Conservation (phyloP, 1,140 invertebrate genomes). For the Bursaphelenchus mucronatus region DNA sequence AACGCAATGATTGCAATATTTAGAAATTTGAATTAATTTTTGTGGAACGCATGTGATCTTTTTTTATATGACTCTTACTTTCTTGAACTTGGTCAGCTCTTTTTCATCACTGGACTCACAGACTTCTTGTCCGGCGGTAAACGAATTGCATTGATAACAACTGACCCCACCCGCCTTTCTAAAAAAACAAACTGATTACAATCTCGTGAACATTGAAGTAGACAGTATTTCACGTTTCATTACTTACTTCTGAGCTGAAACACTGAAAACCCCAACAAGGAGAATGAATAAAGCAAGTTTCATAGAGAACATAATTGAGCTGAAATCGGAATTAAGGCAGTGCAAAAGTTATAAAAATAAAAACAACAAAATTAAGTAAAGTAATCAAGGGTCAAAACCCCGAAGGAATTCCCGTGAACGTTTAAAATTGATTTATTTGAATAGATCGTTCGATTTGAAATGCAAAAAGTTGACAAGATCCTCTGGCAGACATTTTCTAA, state of each 20-base stretch:
- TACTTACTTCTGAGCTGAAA: slow-evolving; percentile 4
- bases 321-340: neutral
- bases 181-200: slow-evolving; percentile 8
- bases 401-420: no score
- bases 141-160: slow-evolving; percentile 47
- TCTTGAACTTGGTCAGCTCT: slow-evolving; percentile 35
- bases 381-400: neutral
- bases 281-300: neutral
- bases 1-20: slow-evolving; percentile 23
- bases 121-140: slow-evolving; percentile 29
- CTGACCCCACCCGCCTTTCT: slow-evolving; percentile 14
- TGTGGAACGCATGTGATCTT: neutral
- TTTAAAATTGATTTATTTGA: no score
- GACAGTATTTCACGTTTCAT: neutral
- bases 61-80: slow-evolving; percentile 26
- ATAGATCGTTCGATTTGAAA: neutral
- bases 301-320: neutral
- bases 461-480: slow-evolving; percentile 15
- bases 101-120: slow-evolving; percentile 27
- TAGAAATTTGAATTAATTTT: slow-evolving; percentile 2
- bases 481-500: slow-evolving; percentile 3
- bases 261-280: neutral
- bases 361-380: neutral
- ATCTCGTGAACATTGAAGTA: neutral
- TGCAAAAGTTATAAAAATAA: neutral